A percentile compares a stretch with the other conserved stretches of the same genome.
Conservation (phyloP, 2,113 vertebrate species). For the Scortum barcoo region DNA sequence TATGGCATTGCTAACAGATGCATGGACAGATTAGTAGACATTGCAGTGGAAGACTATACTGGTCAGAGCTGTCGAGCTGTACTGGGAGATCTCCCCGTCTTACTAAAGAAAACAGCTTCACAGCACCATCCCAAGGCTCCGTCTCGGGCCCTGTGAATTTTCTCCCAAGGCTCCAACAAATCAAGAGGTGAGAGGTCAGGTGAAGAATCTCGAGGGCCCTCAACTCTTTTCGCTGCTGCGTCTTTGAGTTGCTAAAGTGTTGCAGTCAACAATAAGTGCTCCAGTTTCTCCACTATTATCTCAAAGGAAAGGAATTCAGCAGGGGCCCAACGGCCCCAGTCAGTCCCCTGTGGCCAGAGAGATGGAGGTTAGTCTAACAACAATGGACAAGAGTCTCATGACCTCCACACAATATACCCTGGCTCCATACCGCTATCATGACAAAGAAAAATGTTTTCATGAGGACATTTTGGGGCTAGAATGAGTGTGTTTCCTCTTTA, state of each 20-base stretch:
- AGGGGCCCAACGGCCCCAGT: constrained; percentile 58
- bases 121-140: neutral
- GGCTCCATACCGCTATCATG: constrained; percentile 61
- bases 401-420: constrained; percentile 74
- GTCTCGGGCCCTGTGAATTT: constrained; percentile 46
- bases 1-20: constrained; percentile 56
- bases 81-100: constrained; percentile 2
- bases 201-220: constrained; percentile 75
- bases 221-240: constrained; percentile 43
- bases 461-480: constrained; percentile 29
- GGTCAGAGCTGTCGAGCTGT: constrained; percentile 14
- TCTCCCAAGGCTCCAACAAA: constrained; percentile 59
- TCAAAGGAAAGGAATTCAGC: constrained; percentile 84
- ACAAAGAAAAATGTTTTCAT: constrained; percentile 67
- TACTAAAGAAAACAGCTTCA: constrained; percentile 12
- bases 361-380: constrained; percentile 64
- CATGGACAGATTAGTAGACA: constrained; percentile 59
- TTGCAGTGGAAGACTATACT: constrained; percentile 26
- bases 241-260: constrained; percentile 74
- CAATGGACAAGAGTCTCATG: constrained; percentile 76
- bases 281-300: constrained; percentile 77
- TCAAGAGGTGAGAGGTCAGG: constrained; percentile 70
- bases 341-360: constrained; percentile 63
- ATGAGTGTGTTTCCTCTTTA: constrained; percentile 5
- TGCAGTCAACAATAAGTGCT: constrained; percentile 76